Evolutionary conservation across 2,888 invertebrate genomes (phyloP).

Genomic region (Galerucella pusilla): DNA sequence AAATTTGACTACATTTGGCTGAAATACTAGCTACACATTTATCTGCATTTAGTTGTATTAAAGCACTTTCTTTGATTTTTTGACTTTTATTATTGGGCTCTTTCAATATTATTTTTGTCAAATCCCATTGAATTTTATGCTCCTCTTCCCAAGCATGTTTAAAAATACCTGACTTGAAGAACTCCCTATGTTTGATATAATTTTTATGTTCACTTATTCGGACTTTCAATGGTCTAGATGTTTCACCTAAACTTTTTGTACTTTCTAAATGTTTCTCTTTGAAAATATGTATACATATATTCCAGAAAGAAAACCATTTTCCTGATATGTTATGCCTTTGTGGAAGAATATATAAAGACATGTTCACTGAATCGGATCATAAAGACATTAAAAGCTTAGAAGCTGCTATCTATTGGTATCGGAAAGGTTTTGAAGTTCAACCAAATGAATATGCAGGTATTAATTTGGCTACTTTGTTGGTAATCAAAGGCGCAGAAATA

Average conservation of each 20-base stretch:
- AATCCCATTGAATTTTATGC: too few relatives aligned
- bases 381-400: constrained; percentile 87
- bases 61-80: too few relatives aligned
- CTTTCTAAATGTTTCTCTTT: background rate
- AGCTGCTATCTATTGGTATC: constrained; percentile 96
- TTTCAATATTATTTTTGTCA: too few relatives aligned
- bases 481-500: constrained; percentile 96
- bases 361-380: constrained; percentile 96
- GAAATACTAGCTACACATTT: too few relatives aligned
- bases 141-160: too few relatives aligned
- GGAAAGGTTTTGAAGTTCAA: constrained; percentile 97
- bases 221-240: too few relatives aligned
- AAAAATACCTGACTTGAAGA: too few relatives aligned
- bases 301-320: constrained; percentile 89
- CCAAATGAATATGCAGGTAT: constrained; percentile 99
- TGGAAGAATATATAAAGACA: constrained; percentile 97
- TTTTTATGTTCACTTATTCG: too few relatives aligned
- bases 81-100: too few relatives aligned
- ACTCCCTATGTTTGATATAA: too few relatives aligned
- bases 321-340: constrained; percentile 98
- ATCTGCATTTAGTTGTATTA: too few relatives aligned
- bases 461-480: constrained; percentile 95
- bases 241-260: background rate
- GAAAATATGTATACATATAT: constrained; percentile 6
- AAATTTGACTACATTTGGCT: too few relatives aligned